Evolutionary conservation across 2,113 vertebrate species (phyloP).

Genomic region (Epinephelus moara): DNA sequence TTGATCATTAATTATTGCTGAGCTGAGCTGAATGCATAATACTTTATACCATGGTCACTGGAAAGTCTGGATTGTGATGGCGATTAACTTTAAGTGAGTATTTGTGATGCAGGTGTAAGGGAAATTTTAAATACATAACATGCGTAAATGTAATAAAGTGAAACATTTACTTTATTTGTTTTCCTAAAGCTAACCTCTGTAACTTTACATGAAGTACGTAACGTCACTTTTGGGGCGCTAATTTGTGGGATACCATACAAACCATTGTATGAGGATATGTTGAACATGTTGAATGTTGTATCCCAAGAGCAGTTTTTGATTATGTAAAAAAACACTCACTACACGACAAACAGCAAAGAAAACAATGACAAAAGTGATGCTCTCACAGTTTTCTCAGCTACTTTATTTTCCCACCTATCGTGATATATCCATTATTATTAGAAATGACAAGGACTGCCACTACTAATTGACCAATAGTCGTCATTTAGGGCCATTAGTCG

Average conservation of each 20-base stretch:
- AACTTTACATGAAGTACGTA: too few species aligned
- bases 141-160: too few species aligned
- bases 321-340: neutral
- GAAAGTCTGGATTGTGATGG: too few species aligned
- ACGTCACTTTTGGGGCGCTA: too few species aligned
- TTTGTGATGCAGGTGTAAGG: neutral
- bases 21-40: neutral
- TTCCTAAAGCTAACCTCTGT: too few species aligned
- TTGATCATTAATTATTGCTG: neutral
- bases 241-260: too few species aligned
- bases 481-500: too few species aligned
- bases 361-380: too few species aligned
- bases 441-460: neutral
- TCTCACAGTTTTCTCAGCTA: neutral
- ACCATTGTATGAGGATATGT: too few species aligned
- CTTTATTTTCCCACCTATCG: constrained; percentile 1
- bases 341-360: neutral
- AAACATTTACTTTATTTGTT: too few species aligned
- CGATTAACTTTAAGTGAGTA: neutral
- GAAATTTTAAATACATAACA: neutral
- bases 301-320: neutral
- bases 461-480: too few species aligned
- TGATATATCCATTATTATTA: neutral
- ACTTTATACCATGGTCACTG: neutral
- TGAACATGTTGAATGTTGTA: neutral